phyloP scores from a whole-genome alignment of 1,140 invertebrate species.

The Drosophila setifemur region DNA sequence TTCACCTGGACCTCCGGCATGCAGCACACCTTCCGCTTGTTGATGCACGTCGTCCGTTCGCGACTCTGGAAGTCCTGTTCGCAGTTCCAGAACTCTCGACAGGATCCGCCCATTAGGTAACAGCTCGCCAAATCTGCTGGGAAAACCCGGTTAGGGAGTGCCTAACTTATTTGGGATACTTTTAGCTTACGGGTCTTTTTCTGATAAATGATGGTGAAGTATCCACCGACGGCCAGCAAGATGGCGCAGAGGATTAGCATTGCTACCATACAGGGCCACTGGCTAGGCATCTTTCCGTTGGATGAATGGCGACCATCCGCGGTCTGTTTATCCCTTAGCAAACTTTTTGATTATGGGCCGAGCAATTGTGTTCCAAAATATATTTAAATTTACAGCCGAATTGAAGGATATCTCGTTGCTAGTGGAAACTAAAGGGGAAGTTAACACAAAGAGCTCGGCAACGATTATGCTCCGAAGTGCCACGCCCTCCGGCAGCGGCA shows the following conservation, averaged over 20 bases:
- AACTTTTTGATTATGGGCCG: background rate
- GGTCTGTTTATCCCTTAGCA: background rate
- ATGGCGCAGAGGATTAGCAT: background rate
- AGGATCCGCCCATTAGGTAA: background rate
- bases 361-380: background rate
- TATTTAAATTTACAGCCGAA: background rate
- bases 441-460: background rate
- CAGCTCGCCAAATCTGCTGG: conserved; percentile 25
- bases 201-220: conserved; percentile 8
- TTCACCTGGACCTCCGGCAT: background rate
- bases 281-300: background rate
- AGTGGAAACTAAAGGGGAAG: background rate
- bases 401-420: conserved; percentile 23
- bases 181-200: conserved; percentile 1
- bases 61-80: background rate
- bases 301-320: background rate
- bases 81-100: conserved; percentile 20
- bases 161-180: background rate
- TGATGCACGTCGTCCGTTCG: conserved; percentile 17
- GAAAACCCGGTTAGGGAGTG: background rate
- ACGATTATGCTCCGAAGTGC: conserved; percentile 5
- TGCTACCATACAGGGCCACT: conserved; percentile 6
- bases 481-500: background rate
- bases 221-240: background rate
- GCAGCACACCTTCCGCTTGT: conserved; percentile 42